Percentiles rank a stretch among this genome's conserved stretches.
Conservation (phyloP, 2,888 invertebrate species). For the Ichneumoninae sp. region DNA sequence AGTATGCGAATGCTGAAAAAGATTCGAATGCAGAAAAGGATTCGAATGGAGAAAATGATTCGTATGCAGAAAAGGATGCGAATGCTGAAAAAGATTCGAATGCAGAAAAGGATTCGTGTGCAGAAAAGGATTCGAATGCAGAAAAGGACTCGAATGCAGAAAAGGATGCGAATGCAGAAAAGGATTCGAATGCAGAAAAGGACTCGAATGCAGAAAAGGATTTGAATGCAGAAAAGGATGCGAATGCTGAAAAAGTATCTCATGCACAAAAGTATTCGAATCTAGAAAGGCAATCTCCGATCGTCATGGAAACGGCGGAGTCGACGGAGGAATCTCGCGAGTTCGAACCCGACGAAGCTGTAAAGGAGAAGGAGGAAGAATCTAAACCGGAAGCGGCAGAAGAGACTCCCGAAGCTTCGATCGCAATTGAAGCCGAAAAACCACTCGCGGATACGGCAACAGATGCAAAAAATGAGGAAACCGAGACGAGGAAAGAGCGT, state of each 20-base stretch:
- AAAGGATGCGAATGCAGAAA: no score
- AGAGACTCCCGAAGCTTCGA: background rate
- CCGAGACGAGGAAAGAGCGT: background rate
- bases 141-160: no score
- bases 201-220: background rate
- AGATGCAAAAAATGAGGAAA: constrained; percentile 3
- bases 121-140: no score
- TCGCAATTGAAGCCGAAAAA: background rate
- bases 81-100: no score
- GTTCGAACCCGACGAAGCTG: background rate
- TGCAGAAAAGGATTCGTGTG: no score
- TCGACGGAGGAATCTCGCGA: background rate
- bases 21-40: no score
- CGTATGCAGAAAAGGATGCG: no score
- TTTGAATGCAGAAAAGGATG: no score
- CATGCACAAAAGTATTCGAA: no score
- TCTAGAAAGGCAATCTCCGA: background rate
- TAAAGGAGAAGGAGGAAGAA: background rate
- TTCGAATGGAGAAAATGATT: no score
- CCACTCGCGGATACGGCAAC: background rate
- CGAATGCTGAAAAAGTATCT: no score
- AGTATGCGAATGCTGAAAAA: background rate
- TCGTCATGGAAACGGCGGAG: background rate
- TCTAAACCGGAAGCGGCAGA: background rate
- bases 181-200: no score